These are phyloP conservation scores for Aramus guarauna DNA, from an alignment of 2,113 vertebrate genomes.

Conservation along the genomic window DNA sequence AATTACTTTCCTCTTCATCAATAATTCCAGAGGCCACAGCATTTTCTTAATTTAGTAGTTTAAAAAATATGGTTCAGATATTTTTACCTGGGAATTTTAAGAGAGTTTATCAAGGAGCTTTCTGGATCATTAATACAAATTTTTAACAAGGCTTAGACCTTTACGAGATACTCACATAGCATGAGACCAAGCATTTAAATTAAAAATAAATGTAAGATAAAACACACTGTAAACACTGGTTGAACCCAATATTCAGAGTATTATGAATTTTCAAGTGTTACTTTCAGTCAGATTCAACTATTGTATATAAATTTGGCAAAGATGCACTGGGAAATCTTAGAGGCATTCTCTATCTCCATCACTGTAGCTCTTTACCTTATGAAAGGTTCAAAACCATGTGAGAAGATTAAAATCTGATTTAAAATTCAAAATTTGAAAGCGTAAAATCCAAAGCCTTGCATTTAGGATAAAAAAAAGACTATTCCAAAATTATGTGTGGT, in stretches of 20 bases:
- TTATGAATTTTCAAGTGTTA: background rate
- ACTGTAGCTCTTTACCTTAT: background rate
- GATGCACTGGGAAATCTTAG: background rate
- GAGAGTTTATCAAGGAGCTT: background rate
- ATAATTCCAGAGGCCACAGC: background rate
- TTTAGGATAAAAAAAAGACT: background rate
- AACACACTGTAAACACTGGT: background rate
- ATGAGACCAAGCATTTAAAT: background rate
- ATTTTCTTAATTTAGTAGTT: background rate
- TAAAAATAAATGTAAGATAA: background rate
- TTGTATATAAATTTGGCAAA: background rate
- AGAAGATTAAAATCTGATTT: background rate
- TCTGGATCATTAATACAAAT: background rate
- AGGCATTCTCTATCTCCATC: background rate
- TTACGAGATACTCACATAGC: background rate
- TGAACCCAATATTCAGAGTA: background rate
- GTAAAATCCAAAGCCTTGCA: background rate
- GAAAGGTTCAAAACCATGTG: background rate
- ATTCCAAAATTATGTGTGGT: background rate
- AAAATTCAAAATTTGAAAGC: background rate
- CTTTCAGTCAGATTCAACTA: background rate
- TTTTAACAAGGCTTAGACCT: background rate
- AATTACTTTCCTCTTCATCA: background rate
- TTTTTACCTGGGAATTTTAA: background rate
- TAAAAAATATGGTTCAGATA: background rate